phyloP scores from a whole-genome alignment of 2,888 invertebrate species.

The Sarcophaga caerulescens region DNA sequence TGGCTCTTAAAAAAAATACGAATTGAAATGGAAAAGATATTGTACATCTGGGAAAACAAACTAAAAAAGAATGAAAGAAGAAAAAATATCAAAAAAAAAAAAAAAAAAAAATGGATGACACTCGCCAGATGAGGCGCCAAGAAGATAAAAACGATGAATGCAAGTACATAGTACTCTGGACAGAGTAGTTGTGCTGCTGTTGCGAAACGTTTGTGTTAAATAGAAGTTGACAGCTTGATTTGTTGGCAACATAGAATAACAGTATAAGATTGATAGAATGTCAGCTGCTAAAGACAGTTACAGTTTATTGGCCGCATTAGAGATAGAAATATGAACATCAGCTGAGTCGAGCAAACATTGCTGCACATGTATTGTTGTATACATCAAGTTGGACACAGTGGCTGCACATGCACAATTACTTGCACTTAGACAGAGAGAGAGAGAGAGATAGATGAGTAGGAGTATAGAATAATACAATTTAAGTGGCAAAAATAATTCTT shows the following conservation, averaged over 20 bases:
- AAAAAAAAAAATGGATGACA: conserved; percentile 39
- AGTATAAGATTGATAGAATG: conserved; percentile 67
- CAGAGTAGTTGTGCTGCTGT: conserved; percentile 46
- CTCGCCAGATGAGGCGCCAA: conserved; percentile 50
- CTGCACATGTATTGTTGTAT: background rate
- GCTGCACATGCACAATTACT: background rate
- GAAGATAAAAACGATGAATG: background rate
- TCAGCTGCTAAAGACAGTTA: conserved; percentile 65
- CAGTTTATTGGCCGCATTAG: conserved; percentile 67
- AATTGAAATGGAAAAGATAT: background rate
- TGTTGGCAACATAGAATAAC: conserved; percentile 65
- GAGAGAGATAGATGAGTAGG: no score
- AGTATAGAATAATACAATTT: no score
- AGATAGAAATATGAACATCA: conserved; percentile 37
- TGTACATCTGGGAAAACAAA: conserved; percentile 21
- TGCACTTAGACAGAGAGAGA: no score
- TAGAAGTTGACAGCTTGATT: conserved; percentile 68
- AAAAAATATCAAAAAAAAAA: conserved; percentile 17
- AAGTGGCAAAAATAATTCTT: no score
- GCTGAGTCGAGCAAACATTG: conserved; percentile 5
- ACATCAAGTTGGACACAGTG: no score
- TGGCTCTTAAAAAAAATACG: conserved; percentile 29
- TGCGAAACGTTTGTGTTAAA: conserved; percentile 63
- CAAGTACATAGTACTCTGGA: conserved; percentile 29
- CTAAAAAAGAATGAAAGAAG: conserved; percentile 33